Evolutionary conservation across 2,113 vertebrate species (phyloP), one percentile per base, ranked within the genome.

Genomic region (Dasyornis broadbenti): DNA sequence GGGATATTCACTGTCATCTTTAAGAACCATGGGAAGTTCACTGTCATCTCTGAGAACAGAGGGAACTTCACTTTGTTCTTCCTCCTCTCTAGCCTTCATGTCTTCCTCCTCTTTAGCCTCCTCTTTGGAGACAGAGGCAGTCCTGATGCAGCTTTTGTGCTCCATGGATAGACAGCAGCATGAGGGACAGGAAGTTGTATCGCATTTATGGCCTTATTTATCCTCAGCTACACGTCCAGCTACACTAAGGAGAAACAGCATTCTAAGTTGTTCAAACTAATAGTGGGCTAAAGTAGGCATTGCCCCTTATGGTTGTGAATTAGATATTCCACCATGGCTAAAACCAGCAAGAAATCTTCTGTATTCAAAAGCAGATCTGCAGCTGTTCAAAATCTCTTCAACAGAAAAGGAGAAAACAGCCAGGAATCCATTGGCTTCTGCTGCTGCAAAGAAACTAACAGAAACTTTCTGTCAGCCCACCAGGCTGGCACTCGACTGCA

Each of bases 111-210:
- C 98, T 95, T 98, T 97, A 86, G 98, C 98, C 89, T 99, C 98
- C 92, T 99, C 99, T 96, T 99, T 98, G n/a, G 99, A 99, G 82
- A 99, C 98, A 99, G 99, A 65, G 99, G 98, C 47, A 99, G 98
- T 90, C 99, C 99, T 35, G 99, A 98, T 4, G 98, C 98, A 30
- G 98, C 98, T 98, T 99, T 99, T 95, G 98, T 98, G 97, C 98
- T 98, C 98, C 99, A 97, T 26, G 54, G 65, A 92, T 44, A 82
- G 90, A 79, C 10, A 56, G 49, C 0, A 76, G 40, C 7, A 2
- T 5, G 2, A 65, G 39, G 23, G 35, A 77, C 16, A 44, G 49
- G 49, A 60, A 85, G 70, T 17, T 90, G 28, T 37, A 10, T 76
- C 68, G 49, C 84, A 89, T 39, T 91, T 89, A 93, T 19, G n/a